Conservation (phyloP, 2,113 vertebrate species). For the Machaerirhynchus nigripectus region DNA sequence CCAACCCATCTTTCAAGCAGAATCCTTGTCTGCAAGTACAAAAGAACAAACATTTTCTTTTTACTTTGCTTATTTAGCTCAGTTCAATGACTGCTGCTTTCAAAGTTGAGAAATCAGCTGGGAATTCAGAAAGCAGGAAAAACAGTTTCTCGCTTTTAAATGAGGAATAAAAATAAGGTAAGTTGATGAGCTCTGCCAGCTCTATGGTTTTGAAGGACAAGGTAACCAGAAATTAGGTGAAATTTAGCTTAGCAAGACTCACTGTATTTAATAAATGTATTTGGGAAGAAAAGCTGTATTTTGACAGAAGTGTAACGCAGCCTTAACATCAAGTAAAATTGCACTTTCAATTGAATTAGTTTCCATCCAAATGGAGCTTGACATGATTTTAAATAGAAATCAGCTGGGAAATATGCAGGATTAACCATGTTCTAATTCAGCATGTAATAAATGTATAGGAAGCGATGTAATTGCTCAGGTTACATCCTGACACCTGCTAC, state of each 20-base stretch:
- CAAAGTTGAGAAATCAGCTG: constrained; percentile 33
- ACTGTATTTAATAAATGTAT: neutral
- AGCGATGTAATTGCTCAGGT: neutral
- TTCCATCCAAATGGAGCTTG: neutral
- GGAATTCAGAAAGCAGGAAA: constrained; percentile 41
- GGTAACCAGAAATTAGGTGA: constrained; percentile 16
- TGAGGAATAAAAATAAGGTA: constrained; percentile 15
- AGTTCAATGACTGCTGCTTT: constrained; percentile 33
- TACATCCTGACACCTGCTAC: neutral
- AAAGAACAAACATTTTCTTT: constrained; percentile 62
- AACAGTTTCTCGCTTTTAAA: constrained; percentile 3
- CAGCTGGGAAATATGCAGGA: neutral
- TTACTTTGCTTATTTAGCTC: constrained; percentile 42
- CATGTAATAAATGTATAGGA: neutral
- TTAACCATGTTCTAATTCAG: neutral
- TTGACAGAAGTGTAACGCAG: neutral
- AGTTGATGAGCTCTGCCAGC: constrained; percentile 13
- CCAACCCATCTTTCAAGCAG: constrained; percentile 18
- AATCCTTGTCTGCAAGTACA: constrained; percentile 36
- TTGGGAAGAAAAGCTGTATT: neutral
- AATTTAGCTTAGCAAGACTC: neutral
- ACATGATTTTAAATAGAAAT: neutral
- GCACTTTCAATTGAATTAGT: neutral
- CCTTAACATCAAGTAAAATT: neutral
- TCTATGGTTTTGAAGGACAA: constrained; percentile 25